Evolutionary conservation across 2,797 vertebrate genomes (phyloP).

Genomic region (Otolemur crassicaudatus): DNA sequence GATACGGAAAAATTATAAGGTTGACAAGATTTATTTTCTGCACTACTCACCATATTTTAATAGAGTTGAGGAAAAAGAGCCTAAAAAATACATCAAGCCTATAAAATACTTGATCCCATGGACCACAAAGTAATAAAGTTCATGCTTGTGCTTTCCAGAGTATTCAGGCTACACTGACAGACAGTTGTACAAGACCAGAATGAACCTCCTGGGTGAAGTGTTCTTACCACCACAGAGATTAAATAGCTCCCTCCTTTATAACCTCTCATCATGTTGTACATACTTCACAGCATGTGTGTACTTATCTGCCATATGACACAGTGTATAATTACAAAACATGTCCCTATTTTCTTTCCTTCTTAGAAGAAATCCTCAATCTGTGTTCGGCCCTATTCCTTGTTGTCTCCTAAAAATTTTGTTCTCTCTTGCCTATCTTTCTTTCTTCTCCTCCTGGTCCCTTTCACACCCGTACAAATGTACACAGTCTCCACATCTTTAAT

Average conservation of each 20-base stretch:
- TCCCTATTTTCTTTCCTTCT: neutral
- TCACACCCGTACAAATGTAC: neutral
- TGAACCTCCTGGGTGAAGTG: neutral
- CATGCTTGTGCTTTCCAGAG: neutral
- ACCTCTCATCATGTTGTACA: neutral
- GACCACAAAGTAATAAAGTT: neutral
- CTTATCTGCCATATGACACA: neutral
- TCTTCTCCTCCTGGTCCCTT: constrained; percentile 15
- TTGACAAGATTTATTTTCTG: constrained; percentile 15
- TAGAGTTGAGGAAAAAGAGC: neutral
- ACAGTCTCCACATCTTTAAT: neutral
- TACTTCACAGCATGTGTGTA: neutral
- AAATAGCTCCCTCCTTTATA: neutral
- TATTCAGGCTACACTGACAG: neutral
- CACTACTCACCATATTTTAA: neutral
- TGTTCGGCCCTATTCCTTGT: neutral
- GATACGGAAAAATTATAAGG: neutral
- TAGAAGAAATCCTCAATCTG: neutral
- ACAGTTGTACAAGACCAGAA: neutral
- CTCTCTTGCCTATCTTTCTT: neutral
- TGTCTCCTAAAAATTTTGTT: neutral
- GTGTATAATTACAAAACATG: neutral
- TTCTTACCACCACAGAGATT: neutral
- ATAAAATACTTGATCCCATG: constrained; percentile 38
- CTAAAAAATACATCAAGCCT: neutral